Percentiles rank a stretch among this genome's conserved stretches.
Evolutionary conservation across 2,888 invertebrate species (phyloP).

Genomic region (Polymixis flavicincta): DNA sequence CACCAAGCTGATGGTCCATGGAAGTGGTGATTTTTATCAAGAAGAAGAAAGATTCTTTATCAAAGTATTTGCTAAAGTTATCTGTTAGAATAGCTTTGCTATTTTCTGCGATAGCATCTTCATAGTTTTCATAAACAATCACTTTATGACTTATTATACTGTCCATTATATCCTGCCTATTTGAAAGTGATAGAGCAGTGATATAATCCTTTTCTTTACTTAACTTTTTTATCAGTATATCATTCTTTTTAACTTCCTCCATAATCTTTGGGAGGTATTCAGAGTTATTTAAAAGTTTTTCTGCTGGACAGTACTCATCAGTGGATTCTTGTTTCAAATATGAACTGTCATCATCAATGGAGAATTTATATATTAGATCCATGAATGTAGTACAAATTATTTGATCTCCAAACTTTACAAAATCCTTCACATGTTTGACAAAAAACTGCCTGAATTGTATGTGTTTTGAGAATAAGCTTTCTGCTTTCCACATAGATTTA

Average conservation of each 20-base stretch:
- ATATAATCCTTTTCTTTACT: slow-evolving; percentile 78
- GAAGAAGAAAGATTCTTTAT: slow-evolving; percentile 71
- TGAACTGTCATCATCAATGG: slow-evolving; percentile 70
- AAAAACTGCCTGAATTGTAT: slow-evolving; percentile 75
- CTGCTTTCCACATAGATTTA: slow-evolving; percentile 79
- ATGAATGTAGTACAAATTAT: slow-evolving; percentile 82
- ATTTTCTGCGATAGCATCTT: slow-evolving; percentile 74
- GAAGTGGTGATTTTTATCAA: slow-evolving; percentile 73
- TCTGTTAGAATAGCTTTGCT: slow-evolving; percentile 75
- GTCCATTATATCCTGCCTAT: slow-evolving; percentile 80
- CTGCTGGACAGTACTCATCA: slow-evolving; percentile 75
- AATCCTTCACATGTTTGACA: slow-evolving; percentile 79
- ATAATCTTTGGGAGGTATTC: slow-evolving; percentile 78
- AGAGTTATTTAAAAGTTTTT: slow-evolving; percentile 75
- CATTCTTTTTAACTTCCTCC: slow-evolving; percentile 76
- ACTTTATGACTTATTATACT: slow-evolving; percentile 72
- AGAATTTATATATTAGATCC: slow-evolving; percentile 78
- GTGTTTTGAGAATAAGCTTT: slow-evolving; percentile 72
- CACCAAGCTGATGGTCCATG: slow-evolving; percentile 70
- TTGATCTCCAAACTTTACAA: slow-evolving; percentile 73
- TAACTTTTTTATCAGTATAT: slow-evolving; percentile 72
- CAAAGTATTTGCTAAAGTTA: slow-evolving; percentile 76
- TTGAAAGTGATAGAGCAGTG: slow-evolving; percentile 80
- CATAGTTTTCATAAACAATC: slow-evolving; percentile 78
- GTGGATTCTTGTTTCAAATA: slow-evolving; percentile 67